A percentile compares a stretch with the other conserved stretches of the same genome.
These are phyloP conservation scores for Hucho hucho DNA, from an alignment of 2,113 vertebrate genomes.

Conservation along the genomic window DNA sequence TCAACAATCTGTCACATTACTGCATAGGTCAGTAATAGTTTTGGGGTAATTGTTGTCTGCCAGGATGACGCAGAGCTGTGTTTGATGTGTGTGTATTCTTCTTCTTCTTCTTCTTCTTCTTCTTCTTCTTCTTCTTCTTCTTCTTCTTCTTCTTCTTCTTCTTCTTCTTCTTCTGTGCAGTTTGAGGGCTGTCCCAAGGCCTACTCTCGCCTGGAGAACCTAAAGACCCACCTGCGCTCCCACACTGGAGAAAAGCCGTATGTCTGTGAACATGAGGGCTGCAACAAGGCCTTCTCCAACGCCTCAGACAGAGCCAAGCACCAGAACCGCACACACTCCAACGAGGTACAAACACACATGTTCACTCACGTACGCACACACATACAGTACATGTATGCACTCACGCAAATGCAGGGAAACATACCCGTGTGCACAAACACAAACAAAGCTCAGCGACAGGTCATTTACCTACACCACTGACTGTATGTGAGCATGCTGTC, in stretches of 20 bases:
- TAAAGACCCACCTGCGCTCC: constrained; percentile 98
- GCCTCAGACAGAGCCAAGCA: constrained; percentile 97
- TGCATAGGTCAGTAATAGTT: too few relatives aligned
- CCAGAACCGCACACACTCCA: constrained; percentile 98
- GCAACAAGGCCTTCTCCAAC: constrained; percentile 99
- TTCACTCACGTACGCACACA: too few relatives aligned
- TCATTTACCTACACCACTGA: not conserved
- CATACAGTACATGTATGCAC: too few relatives aligned
- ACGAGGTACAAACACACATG: constrained; percentile 80
- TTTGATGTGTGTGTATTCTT: not conserved
- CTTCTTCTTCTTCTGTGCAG: constrained; percentile 61
- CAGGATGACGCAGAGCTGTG: not conserved
- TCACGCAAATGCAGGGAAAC: too few relatives aligned
- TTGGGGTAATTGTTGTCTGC: too few relatives aligned
- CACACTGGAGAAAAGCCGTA: constrained; percentile 99
- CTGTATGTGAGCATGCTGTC: too few relatives aligned
- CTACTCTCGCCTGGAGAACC: constrained; percentile 98
- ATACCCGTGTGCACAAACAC: too few relatives aligned
- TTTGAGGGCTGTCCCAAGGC: constrained; percentile 99
- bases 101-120: constrained; percentile 10
- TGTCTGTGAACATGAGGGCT: constrained; percentile 97
- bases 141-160: too few relatives aligned
- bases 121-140: not conserved
- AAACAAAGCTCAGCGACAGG: not conserved
- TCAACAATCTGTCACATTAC: too few relatives aligned